Evolutionary conservation across 2,888 invertebrate genomes (phyloP), one percentile per base, ranked within the genome.

Genomic region (Teleiodes luculella): DNA sequence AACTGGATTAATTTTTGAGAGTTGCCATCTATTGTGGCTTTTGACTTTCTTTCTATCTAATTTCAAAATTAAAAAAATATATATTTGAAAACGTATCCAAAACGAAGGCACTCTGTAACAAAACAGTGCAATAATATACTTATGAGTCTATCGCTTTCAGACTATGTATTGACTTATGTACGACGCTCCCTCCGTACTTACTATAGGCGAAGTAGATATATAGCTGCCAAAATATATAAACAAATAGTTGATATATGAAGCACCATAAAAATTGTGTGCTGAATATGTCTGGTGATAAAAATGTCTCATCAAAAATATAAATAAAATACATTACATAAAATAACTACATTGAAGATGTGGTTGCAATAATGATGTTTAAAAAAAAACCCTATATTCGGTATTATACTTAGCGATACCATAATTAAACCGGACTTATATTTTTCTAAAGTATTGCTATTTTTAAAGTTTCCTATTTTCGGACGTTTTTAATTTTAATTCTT

Each of bases 81-180:
- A 13, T 11, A 20, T 8, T 1, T 16, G 37, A 20, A 24, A 39
- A 31, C 33, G 57, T 64, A 60, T 67, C 64, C 65, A 65, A 65
- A 66, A 54, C 61, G 64, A 61, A 33, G 62, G 60, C 52, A 50
- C 56, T 6, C 31, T 30, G 56, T 59, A 59, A 63, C 62, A 64
- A 57, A 63, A 65, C 68, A 66, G 65, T 76, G 70, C 70, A 76
- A 72, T 72, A 74, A 61, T 63, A 58, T 37, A 69, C 68, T 72
- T 77, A 76, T 74, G 75, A 71, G 54, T 43, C 63, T 72, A 65
- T 69, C 63, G 64, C 57, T 65, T 61, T 62, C 55, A 64, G 58
- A 65, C 24, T 51, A 47, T 31, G 36, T 60, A 62, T 58, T 65
- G 61, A 68, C 67, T 70, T 72, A 72, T 71, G 74, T 69, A 67